These are phyloP conservation scores for Mallotus villosus DNA, from an alignment of 2,797 vertebrate species.

Conservation along the genomic window DNA sequence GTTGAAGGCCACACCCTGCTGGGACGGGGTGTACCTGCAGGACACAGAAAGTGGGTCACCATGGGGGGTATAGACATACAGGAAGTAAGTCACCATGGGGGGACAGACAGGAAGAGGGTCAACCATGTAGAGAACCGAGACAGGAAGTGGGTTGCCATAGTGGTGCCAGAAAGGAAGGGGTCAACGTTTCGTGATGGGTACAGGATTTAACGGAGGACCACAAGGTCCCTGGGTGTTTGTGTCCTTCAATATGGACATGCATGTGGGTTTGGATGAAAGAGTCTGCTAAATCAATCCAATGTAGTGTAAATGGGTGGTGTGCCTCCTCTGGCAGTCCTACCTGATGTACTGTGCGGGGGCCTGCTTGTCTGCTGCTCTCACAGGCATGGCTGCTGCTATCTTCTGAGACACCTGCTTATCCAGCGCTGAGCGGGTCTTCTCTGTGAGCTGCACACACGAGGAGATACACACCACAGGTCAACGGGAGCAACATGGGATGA, in stretches of 20 bases:
- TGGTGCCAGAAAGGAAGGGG: too few relatives aligned
- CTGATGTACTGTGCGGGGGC: conserved; percentile 97
- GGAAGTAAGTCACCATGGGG: too few relatives aligned
- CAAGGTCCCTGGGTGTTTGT: too few relatives aligned
- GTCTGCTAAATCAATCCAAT: background rate
- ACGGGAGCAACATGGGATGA: background rate
- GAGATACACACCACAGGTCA: background rate
- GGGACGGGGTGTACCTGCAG: conserved; percentile 88
- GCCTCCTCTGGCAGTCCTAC: conserved; percentile 61
- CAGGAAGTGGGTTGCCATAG: too few relatives aligned
- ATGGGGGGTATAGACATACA: background rate
- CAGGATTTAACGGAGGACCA: too few relatives aligned
- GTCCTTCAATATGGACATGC: too few relatives aligned
- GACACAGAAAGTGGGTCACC: background rate
- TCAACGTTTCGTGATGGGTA: too few relatives aligned
- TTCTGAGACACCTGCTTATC: conserved; percentile 97
- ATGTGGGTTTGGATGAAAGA: background rate
- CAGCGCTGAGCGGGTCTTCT: conserved; percentile 92
- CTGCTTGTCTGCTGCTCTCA: conserved; percentile 95
- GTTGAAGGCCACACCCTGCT: conserved; percentile 98
- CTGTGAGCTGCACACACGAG: conserved; percentile 83
- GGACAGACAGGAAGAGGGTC: too few relatives aligned
- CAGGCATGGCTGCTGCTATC: conserved; percentile 97
- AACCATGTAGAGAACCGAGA: too few relatives aligned
- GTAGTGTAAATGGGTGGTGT: background rate